These are phyloP conservation scores for Melanotaenia duboulayi DNA, from an alignment of 2,113 vertebrate genomes.

Conservation along the genomic window DNA sequence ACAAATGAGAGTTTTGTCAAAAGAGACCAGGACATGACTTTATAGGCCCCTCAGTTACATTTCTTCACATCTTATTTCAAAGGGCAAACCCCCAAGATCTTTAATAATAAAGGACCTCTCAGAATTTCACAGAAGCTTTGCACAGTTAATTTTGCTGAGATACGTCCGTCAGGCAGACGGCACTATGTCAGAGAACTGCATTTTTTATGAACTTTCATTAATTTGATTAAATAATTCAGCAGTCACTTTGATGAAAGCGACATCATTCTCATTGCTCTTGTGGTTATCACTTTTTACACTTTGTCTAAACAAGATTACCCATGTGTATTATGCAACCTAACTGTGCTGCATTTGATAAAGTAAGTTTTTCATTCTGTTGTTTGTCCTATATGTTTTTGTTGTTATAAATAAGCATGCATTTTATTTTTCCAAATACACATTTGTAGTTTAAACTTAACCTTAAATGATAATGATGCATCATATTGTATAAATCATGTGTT, in stretches of 20 bases:
- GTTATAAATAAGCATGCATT: background rate
- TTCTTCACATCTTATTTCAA: constrained; percentile 53
- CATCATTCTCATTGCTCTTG: constrained; percentile 36
- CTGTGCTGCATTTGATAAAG: constrained; percentile 35
- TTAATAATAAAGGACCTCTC: constrained; percentile 71
- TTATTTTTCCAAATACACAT: background rate
- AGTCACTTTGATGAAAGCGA: constrained; percentile 53
- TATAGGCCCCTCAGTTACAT: constrained; percentile 31
- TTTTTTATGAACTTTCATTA: constrained; percentile 76
- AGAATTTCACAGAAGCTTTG: constrained; percentile 56
- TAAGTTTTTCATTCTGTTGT: constrained; percentile 3
- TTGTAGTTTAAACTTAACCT: background rate
- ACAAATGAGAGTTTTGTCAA: constrained; percentile 25
- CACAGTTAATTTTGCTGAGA: constrained; percentile 39
- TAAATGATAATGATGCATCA: background rate
- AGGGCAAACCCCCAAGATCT: constrained; percentile 56
- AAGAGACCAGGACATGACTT: constrained; percentile 43
- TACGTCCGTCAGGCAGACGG: constrained; percentile 57
- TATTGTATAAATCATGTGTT: background rate
- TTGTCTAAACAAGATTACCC: constrained; percentile 65
- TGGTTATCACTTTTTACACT: constrained; percentile 54
- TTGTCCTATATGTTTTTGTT: constrained; percentile 14
- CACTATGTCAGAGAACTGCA: constrained; percentile 55
- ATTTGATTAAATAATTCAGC: constrained; percentile 75
- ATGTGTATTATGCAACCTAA: constrained; percentile 45